Evolutionary conservation across 2,113 vertebrate species (phyloP).

Genomic region (Nyctibius bracteatus): DNA sequence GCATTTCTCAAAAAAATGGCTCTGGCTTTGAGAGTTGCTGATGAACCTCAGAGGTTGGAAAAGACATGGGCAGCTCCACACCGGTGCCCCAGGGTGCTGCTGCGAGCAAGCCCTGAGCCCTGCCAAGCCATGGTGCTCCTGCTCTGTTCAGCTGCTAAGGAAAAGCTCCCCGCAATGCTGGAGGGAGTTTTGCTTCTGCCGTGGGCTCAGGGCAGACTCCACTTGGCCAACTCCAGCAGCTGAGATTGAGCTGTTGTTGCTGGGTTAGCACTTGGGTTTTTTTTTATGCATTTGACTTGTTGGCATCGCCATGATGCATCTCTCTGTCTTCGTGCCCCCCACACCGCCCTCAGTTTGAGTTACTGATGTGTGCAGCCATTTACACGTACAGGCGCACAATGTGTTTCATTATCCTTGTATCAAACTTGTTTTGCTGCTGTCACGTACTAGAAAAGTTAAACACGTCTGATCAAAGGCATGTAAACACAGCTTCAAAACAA

Average conservation of each 20-base stretch:
- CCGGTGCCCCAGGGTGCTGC: not conserved
- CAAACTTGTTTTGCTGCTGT: conserved; percentile 70
- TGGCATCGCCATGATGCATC: not conserved
- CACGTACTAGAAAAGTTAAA: conserved; percentile 64
- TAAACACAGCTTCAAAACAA: conserved; percentile 70
- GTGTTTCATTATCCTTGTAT: conserved; percentile 68
- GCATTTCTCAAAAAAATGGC: not conserved
- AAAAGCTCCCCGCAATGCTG: rapidly evolving
- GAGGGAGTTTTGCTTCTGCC: not conserved
- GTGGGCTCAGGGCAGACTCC: not conserved
- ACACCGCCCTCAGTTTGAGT: not conserved
- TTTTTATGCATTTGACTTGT: not conserved
- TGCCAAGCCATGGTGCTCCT: rapidly evolving
- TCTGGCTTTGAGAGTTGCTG: not conserved
- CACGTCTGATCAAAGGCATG: conserved; percentile 69
- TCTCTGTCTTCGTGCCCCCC: not conserved
- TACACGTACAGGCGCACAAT: conserved; percentile 10
- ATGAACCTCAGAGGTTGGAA: not conserved
- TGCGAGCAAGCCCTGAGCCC: not conserved
- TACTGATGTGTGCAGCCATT: not conserved
- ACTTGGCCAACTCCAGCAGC: not conserved
- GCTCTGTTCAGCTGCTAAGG: not conserved
- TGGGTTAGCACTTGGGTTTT: not conserved
- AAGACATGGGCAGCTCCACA: not conserved
- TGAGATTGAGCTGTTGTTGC: not conserved